phyloP scores from a whole-genome alignment of 2,113 vertebrate species.

The Pontoporia blainvillei region DNA sequence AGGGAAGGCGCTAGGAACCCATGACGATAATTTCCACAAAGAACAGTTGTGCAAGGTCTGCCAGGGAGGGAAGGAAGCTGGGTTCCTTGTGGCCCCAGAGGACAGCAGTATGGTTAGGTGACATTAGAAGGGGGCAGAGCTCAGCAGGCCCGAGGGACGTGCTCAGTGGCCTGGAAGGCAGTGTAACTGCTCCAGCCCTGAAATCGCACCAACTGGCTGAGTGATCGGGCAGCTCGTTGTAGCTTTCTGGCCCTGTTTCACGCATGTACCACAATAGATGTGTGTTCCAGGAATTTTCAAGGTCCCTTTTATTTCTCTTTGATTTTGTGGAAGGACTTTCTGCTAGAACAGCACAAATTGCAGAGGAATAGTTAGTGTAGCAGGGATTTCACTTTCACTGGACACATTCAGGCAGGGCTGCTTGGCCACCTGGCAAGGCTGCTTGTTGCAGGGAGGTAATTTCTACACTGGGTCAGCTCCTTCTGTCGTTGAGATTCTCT shows the following conservation, averaged over 20 bases:
- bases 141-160: background rate
- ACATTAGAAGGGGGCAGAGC: background rate
- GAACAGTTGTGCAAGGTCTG: background rate
- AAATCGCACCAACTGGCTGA: background rate
- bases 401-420: background rate
- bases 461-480: background rate
- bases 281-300: background rate
- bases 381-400: background rate
- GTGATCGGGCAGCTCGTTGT: background rate
- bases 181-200: fast-evolving
- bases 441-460: background rate
- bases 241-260: background rate
- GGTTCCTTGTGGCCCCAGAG: background rate
- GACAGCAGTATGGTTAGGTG: background rate
- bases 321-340: background rate
- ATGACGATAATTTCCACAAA: background rate
- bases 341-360: background rate
- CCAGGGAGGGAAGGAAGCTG: background rate
- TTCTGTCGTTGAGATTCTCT: background rate
- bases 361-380: background rate
- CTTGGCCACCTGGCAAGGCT: background rate
- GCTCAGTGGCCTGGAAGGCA: background rate
- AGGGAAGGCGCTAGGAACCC: background rate
- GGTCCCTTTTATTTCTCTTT: background rate
- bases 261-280: fast-evolving